Conservation (phyloP, 2,888 invertebrate species). For the Buathra laborator region DNA sequence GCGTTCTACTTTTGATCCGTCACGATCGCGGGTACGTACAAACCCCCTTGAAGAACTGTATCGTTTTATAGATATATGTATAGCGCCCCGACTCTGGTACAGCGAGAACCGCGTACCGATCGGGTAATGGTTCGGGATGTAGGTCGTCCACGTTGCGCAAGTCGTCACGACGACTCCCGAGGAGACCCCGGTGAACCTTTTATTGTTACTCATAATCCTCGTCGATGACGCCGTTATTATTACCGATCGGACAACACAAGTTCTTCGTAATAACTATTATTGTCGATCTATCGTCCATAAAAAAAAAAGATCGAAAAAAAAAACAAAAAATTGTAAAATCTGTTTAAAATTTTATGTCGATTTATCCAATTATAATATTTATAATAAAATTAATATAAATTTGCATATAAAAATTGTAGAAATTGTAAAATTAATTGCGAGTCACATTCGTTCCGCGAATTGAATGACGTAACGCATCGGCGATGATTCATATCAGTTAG, state of each 20-base stretch:
- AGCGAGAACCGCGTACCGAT: constrained; percentile 22
- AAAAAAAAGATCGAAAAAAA: background rate
- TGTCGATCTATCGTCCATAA: background rate
- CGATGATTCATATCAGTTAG: background rate
- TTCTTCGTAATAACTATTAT: background rate
- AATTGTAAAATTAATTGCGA: background rate
- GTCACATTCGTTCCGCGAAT: constrained; percentile 1
- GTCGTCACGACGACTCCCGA: constrained; percentile 58
- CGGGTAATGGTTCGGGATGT: constrained; percentile 61
- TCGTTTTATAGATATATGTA: background rate
- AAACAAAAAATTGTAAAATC: background rate
- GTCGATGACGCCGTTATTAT: constrained; percentile 40
- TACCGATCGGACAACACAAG: constrained; percentile 15
- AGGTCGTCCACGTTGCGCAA: constrained; percentile 67
- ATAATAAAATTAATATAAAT: too few relatives aligned
- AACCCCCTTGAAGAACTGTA: constrained; percentile 26
- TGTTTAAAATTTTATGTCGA: background rate
- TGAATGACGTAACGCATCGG: background rate
- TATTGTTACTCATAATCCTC: constrained; percentile 47
- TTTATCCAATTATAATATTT: background rate
- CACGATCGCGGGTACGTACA: constrained; percentile 61
- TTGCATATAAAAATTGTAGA: background rate
- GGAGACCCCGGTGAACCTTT: constrained; percentile 47
- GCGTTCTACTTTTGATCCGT: constrained; percentile 68
- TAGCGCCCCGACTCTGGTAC: constrained; percentile 28